Evolutionary conservation across 2,797 vertebrate species (phyloP), one percentile per base, ranked within the genome.

Genomic region (Hydrolagus colliei): DNA sequence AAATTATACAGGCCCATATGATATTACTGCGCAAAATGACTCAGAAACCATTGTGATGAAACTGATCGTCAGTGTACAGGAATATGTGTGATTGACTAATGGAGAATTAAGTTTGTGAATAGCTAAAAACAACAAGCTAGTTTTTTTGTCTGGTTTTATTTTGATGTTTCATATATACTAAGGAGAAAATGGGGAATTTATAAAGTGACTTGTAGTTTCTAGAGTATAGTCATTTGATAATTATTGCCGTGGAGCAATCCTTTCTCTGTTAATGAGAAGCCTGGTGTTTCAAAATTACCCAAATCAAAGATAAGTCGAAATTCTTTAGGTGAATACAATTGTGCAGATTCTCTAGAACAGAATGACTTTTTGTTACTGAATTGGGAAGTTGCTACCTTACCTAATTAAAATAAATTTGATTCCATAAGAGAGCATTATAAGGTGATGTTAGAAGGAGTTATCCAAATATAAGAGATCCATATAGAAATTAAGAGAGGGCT

Each of bases 71-170:
- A 68, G 27, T 77, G 65, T 71, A 35, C 20, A 68, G 67, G 77
- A 22, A 79, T 9, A 22, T 79, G 32, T 84, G 27, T 84, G 79
- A 41, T 84, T 52, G 32, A 71, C 67, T 71, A 68, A 84, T 71
- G 65, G 79, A 84, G 65, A 71, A 84, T 84, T 84, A 52, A 71
- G 79, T 71, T 52, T 63, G 18, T 84, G 79, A 41, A 68, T 84
- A 32, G 27, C 20, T 84, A 84, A 71, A 84, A 65, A 14, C 16
- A 82, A 65, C 62, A 27, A 68, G 68, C 16, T 52, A 20, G 75
- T 13, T 80, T 67, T 71, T 84, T 10, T 71, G 63, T 35, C 22
- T 75, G 11, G 63, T 80, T 80, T 41, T 41, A 84, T 71, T 84
- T 62, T 78, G 76, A 52, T 52, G 41, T 52, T 78, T 78, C 73